phyloP scores from a whole-genome alignment of 2,888 invertebrate genomes.

The Lumbricus terrestris region DNA sequence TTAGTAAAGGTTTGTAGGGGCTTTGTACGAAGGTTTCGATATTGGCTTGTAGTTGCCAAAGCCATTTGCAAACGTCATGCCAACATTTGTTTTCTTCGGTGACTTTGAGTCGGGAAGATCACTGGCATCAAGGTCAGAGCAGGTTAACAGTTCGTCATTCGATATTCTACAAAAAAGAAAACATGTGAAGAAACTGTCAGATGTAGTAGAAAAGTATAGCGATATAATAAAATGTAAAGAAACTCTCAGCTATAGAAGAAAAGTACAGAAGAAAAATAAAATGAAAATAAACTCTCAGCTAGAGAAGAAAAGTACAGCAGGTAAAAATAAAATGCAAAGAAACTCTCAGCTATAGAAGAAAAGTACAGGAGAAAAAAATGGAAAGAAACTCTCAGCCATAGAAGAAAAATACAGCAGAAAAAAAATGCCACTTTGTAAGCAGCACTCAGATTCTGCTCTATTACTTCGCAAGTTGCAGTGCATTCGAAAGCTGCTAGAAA shows the following conservation, averaged over 20 bases:
- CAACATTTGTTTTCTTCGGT: not conserved
- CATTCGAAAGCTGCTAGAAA: not conserved
- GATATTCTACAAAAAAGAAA: not conserved
- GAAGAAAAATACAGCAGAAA: not conserved
- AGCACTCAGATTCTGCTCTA: not conserved
- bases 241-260: too few species aligned
- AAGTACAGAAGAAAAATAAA: too few species aligned
- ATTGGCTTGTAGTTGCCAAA: constrained; percentile 5
- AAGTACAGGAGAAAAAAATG: too few species aligned
- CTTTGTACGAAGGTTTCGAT: not conserved
- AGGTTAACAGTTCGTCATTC: not conserved
- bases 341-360: not conserved
- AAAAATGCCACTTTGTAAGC: not conserved
- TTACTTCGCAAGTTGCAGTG: not conserved
- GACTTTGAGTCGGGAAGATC: constrained; percentile 8
- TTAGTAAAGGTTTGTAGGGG: not conserved
- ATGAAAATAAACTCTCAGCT: too few species aligned
- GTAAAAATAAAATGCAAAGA: too few species aligned
- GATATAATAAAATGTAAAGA: too few species aligned
- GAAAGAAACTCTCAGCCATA: not conserved
- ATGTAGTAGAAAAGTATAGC: too few species aligned
- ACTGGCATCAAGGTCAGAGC: not conserved
- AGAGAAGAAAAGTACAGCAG: too few species aligned
- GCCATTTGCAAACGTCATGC: not conserved
- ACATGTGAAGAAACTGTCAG: not conserved